These are phyloP conservation scores for Chrysolina haemoptera DNA, from an alignment of 2,888 invertebrate species.

Conservation along the genomic window DNA sequence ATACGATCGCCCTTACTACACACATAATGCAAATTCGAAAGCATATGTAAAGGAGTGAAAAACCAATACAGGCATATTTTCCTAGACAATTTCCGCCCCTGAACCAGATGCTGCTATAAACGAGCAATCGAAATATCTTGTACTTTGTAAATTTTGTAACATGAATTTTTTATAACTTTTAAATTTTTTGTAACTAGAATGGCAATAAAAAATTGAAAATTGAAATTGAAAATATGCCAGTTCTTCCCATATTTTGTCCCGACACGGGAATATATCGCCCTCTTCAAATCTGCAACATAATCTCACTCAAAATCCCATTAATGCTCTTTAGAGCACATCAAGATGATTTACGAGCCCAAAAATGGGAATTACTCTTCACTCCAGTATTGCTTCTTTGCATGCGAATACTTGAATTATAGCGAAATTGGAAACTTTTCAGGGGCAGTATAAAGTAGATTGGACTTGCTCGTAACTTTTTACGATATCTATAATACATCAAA, in stretches of 20 bases:
- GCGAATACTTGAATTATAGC: slow-evolving; percentile 10
- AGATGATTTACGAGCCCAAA: not conserved
- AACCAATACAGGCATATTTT: too few species aligned
- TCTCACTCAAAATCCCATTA: not conserved
- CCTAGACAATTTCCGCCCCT: too few species aligned
- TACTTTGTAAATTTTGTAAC: too few species aligned
- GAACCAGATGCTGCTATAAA: too few species aligned
- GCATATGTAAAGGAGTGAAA: too few species aligned
- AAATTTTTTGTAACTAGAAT: too few species aligned
- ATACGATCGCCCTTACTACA: too few species aligned
- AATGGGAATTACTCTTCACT: slow-evolving; percentile 4
- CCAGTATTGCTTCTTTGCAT: slow-evolving; percentile 20
- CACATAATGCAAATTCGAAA: too few species aligned
- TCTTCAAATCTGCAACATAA: not conserved
- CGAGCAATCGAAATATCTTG: too few species aligned
- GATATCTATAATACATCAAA: not conserved
- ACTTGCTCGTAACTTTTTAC: slow-evolving; percentile 13
- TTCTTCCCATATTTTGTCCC: not conserved
- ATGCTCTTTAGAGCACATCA: slow-evolving; percentile 10
- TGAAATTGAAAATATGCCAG: too few species aligned
- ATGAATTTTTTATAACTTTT: too few species aligned
- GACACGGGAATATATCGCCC: not conserved
- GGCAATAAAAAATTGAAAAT: too few species aligned
- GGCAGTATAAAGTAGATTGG: slow-evolving; percentile 19
- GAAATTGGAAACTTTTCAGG: slow-evolving; percentile 22